Percentiles rank a stretch among this genome's conserved stretches.
Conservation (phyloP, 2,113 vertebrate species). For the Shinisaurus crocodilurus region DNA sequence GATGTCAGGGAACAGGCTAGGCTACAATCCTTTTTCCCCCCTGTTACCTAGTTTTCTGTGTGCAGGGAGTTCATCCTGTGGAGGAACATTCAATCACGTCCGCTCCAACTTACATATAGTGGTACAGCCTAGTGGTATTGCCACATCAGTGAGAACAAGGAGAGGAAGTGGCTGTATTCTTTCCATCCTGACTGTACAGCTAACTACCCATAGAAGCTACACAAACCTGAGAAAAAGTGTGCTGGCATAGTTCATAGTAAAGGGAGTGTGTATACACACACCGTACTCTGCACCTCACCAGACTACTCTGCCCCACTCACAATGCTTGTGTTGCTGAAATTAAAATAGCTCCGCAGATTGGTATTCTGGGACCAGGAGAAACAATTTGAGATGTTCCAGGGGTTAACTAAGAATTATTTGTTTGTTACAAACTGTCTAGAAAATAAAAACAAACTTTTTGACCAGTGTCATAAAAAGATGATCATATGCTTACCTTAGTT, state of each 20-base stretch:
- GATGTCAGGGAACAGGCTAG: background rate
- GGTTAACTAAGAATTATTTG: background rate
- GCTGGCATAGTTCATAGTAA: background rate
- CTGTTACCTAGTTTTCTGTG: background rate
- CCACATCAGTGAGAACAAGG: background rate
- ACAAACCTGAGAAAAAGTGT: background rate
- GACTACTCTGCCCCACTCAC: background rate
- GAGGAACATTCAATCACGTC: background rate
- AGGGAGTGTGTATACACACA: background rate
- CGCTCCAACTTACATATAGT: too few relatives aligned
- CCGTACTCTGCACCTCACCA: too few relatives aligned
- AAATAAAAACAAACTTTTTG: background rate
- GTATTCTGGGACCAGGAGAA: background rate
- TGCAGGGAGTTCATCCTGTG: background rate
- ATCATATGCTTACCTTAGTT: background rate
- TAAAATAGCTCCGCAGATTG: background rate
- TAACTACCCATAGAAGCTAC: background rate
- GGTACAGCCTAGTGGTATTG: background rate
- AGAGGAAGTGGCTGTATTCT: background rate
- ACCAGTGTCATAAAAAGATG: background rate
- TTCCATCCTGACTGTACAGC: background rate
- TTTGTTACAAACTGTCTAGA: background rate
- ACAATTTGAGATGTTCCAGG: too few relatives aligned
- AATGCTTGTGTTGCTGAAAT: background rate
- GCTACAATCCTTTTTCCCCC: background rate